Conservation (phyloP, 2,797 vertebrate genomes). For the Echiichthys vipera region DNA sequence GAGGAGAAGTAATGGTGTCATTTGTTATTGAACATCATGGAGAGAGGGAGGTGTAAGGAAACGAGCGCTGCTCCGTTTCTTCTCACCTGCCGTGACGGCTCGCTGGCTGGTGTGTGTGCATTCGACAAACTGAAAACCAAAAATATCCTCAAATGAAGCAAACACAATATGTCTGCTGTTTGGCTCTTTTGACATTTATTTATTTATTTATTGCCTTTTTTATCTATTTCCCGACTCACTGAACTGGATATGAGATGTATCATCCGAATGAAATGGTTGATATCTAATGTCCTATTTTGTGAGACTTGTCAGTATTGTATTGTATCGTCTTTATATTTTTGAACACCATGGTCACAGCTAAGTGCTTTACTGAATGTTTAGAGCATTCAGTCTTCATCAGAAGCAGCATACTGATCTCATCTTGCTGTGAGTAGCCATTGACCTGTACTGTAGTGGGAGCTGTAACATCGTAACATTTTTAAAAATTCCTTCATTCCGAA, state of each 20-base stretch:
- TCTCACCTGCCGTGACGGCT: conserved; percentile 21
- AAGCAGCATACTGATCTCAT: not conserved
- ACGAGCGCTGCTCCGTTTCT: conserved; percentile 35
- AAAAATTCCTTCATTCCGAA: no score
- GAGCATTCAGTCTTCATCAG: not conserved
- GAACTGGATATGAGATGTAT: conserved; percentile 1
- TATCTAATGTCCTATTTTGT: not conserved
- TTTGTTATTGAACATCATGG: conserved; percentile 69
- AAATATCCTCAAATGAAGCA: conserved; percentile 14
- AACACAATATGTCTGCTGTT: not conserved
- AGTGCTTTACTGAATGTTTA: not conserved
- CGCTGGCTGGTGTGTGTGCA: not conserved
- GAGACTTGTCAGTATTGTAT: not conserved
- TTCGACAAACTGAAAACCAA: conserved; percentile 5
- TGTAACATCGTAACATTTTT: no score
- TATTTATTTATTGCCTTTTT: not conserved
- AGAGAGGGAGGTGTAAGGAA: conserved; percentile 33
- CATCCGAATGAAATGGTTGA: not conserved
- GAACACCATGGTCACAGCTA: not conserved
- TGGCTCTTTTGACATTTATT: not conserved
- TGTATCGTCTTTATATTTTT: not conserved
- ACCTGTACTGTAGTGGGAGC: no score
- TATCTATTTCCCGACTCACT: not conserved
- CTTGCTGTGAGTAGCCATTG: not conserved
- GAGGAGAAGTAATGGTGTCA: conserved; percentile 73